Base-by-base conservation (phyloP, 1,140 invertebrate genomes). In the Euborellia annulipes region DNA sequence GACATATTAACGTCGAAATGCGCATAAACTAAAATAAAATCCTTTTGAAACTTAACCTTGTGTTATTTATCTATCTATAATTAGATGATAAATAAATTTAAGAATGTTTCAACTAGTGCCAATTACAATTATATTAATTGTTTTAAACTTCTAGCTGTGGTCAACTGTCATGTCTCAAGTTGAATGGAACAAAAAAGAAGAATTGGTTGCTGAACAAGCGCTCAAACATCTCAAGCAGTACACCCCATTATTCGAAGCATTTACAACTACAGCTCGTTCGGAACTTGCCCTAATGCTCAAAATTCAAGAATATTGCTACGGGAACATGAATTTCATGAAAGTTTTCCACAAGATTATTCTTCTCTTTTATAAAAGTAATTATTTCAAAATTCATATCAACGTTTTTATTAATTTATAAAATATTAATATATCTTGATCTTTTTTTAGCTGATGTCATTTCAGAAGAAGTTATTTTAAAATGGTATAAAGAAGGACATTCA, bases 321-420 rank as follows among this genome's bases (percentile, higher is more conserved):
- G 93, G 59, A 95, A 97, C 69, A 95, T 95, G 88, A 91, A 86
- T 64, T 95, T 97, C 64, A 91, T 96, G 85, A 92, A 93, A 65
- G 86, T 88, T 62, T 97, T 96, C 76, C 88, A 91, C 59, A 95
- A 95, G 68, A 93, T 97, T 57, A 81, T 95, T 57, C 74, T 95
- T 62, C 77, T 95, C 54, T 82, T 95, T 67, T 97, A 97, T 69
- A 93, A 92, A 76, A 86, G 82, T 79, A 68, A 68, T n/a, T n/a
- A n/a, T n/a, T n/a, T n/a, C n/a, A n/a, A n/a, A n/a, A n/a, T n/a
- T n/a, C n/a, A n/a, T n/a, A n/a, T n/a, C n/a, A n/a, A n/a, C n/a
- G n/a, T n/a, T n/a, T n/a, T n/a, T n/a, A 32, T 9, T 32, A 8
- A 32, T n/a, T 32, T 32, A n/a, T 32, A 32, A n/a, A 8, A 32